Evolutionary conservation across 2,888 invertebrate genomes (phyloP), one percentile per base, ranked within the genome.

Genomic region (Pheosia tremula): DNA sequence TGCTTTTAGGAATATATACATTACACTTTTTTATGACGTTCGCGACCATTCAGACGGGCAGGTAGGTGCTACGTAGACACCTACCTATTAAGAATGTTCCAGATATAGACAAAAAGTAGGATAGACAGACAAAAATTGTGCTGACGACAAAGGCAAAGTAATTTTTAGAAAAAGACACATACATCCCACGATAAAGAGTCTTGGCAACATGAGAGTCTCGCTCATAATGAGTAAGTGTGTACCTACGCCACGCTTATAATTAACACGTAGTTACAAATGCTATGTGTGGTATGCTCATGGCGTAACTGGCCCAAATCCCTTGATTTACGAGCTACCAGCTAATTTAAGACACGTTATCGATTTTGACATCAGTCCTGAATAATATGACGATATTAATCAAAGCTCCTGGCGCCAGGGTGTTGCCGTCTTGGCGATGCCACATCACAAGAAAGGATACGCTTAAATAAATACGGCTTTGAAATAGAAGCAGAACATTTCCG

Each of bases 331-430:
- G 80, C 67, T 75, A 69, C 72, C 66, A 73, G 85, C 89, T 89
- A 88, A 89, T 87, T 90, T 89, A 83, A 86, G 86, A 84, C 83
- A 82, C 86, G 86, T 87, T 82, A 75, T 79, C 63, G 79, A 73
- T 81, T 85, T 83, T 78, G 79, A 75, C 77, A 77, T 75, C 56
- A 39, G 58, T 54, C 58, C 47, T n/a, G 43, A 57, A 57, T 68
- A 65, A 59, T 58, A 63, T 57, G 67, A 64, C 70, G 54, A 67
- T 59, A 68, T 73, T 71, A 69, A 74, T 78, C 66, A 70, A 41
- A 62, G 38, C 57, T 38, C 54, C 54, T 24, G 55, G 56, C 59
- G 65, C 63, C 59, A 57, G 57, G 63, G 66, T 61, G 62, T 41
- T 24, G 61, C 53, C 66, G 67, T 63, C 66, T 24, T 66, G 69